Base-by-base conservation (phyloP, 2,888 invertebrate species). In the Altica lythri region DNA sequence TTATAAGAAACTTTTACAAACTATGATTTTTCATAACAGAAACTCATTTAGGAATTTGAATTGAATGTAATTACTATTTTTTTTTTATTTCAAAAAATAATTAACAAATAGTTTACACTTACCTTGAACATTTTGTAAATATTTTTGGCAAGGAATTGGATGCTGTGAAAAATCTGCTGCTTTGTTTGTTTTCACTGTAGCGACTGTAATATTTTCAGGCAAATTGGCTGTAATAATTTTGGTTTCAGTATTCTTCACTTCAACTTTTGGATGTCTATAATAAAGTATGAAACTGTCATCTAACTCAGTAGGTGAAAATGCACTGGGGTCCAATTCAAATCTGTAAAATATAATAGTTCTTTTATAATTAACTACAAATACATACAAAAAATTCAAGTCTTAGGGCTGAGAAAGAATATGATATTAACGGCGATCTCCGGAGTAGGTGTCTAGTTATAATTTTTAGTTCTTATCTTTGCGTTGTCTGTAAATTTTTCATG, bases 271-370 rank as follows among this genome's bases (percentile, higher is more conserved):
- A 48, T 71, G 70, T 16, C 70, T 69, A 53, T 74, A 74, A 71
- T 88, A 88, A 44, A 85, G 81, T 67, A 72, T 68, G 72, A 89
- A 89, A 45, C 83, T 85, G 68, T 89, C 89, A 73, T 89, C 89
- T 32, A 86, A 83, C 17, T 86, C 83, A 1, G 89, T 89, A 13
- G 90, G 89, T 12, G 89, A 89, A 62, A 83, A 83, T 8, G 83
- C 75, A 46, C 72, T 77, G 51, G 81, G 80, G 57, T 82, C 81
- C 59, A 82, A 77, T 68, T 84, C 83, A 64, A 80, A 81, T 70
- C 84, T 69, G 59, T 4, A 67, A 66, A 10, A 35, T n/a, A n/a
- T n/a, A 54, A 55, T 27, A 19, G n/a, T 10, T 22, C 22, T 4
- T 4, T 4, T 22, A 22, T 5, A 22, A 6, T 5, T 4, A 22